Evolutionary conservation across 64 coral and sea anemone species (phyloP), one percentile per base, ranked within the genome.

Genomic region (Actinia tenebrosa): DNA sequence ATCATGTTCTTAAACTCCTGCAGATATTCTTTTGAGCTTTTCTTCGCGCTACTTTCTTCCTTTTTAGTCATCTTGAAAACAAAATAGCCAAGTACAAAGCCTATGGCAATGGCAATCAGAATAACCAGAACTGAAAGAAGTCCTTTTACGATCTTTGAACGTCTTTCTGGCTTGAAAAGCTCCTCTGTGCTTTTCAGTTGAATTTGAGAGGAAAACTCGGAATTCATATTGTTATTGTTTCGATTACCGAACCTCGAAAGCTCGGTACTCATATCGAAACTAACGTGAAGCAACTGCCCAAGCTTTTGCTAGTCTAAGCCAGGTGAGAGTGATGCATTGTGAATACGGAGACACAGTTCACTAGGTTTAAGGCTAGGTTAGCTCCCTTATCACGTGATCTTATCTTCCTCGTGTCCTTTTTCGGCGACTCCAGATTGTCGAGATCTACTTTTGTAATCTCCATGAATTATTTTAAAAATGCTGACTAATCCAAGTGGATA

Each of bases 81-180:
- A 59, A 90, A 90, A n/a, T 90, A 90, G 23, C 89, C 89, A 16
- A 90, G 26, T 8, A 79, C 54, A 47, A 77, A 72, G 13, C 89
- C 89, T 2, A 85, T 42, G 7, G 17, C 83, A 45, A 84, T 42
- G 3, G 89, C 88, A 11, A 78, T 20, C 8, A 86, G 20, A 59
- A 58, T 71, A 14, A 77, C 23, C 27, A 86, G 23, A 9, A 90
- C 56, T 3, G 58, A 54, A 14, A 86, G 23, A n/a, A 90, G 11
- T 7, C 79, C 18, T 50, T 81, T 81, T 18, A 47, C 79, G 15
- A 20, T 81, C 44, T 53, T 45, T 45, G 44, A 3, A 20, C 79
- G 20, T 22, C n/a, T 62, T 3, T 68, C 19, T 14, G 30, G 63
- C 37, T 86, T 42, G 45, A 86, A 64, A 9, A 46, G 58, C 62